These are phyloP conservation scores for Cyaniris semiargus DNA, from an alignment of 2,888 invertebrate genomes.

Conservation along the genomic window DNA sequence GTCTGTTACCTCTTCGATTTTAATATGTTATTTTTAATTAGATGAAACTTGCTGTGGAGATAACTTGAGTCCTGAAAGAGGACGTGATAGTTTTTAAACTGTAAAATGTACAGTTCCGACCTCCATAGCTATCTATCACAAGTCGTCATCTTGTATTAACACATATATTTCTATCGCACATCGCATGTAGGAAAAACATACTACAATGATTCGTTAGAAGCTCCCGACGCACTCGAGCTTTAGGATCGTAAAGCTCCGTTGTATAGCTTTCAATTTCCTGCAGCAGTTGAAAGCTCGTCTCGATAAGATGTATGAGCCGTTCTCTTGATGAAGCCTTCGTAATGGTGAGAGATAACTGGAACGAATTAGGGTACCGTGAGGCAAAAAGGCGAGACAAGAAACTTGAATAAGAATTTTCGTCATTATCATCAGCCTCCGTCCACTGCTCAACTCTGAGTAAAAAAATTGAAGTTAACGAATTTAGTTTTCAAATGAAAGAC, in stretches of 20 bases:
- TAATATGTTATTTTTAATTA: no score
- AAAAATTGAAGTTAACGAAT: no score
- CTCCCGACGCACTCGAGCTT: constrained; percentile 19
- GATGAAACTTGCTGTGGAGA: no score
- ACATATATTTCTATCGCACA: background rate
- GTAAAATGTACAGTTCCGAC: no score
- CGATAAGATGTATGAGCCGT: constrained; percentile 30
- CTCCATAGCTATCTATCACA: background rate
- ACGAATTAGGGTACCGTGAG: background rate
- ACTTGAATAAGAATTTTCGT: background rate
- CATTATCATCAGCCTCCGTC: background rate
- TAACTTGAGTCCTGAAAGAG: background rate
- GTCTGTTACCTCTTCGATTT: no score
- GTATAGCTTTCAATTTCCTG: constrained; percentile 30
- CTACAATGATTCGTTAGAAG: background rate
- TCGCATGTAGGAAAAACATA: constrained; percentile 4
- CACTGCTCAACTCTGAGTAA: no score
- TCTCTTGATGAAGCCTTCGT: constrained; percentile 22
- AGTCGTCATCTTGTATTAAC: background rate
- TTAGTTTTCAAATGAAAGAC: no score
- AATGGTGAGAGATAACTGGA: constrained; percentile 17
- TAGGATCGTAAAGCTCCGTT: constrained; percentile 29
- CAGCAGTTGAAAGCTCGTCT: constrained; percentile 24
- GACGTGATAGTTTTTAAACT: background rate
- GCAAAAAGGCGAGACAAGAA: background rate